A percentile compares a stretch with the other conserved stretches of the same genome.
Evolutionary conservation across 2,113 vertebrate species (phyloP).

Genomic region (Genyomyrus donnyi): DNA sequence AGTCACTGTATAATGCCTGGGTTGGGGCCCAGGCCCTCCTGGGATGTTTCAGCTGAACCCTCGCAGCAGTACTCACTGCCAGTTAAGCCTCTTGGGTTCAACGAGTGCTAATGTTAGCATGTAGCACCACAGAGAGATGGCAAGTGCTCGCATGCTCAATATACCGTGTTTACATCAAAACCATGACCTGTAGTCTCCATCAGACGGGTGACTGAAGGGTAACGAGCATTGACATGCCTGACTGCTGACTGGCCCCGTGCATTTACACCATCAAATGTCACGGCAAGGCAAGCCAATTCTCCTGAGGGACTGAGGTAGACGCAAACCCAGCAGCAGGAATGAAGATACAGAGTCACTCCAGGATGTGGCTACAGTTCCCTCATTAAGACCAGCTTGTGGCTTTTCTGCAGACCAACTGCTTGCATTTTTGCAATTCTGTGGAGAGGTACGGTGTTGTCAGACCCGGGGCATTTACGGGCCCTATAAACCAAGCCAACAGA

Average conservation of each 20-base stretch:
- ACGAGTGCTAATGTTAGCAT: neutral
- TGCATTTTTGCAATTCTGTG: conserved; percentile 62
- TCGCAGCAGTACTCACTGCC: neutral
- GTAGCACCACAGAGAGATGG: neutral
- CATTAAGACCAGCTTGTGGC: conserved; percentile 20
- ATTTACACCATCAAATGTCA: neutral
- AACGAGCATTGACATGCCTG: neutral
- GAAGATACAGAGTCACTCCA: conserved; percentile 2
- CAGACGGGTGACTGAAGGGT: neutral
- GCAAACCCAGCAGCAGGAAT: neutral
- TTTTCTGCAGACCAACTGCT: conserved; percentile 57
- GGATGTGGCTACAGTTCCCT: neutral
- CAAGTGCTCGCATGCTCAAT: neutral
- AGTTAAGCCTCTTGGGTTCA: neutral
- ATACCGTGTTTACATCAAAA: neutral
- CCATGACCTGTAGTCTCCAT: neutral
- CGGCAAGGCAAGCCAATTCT: neutral
- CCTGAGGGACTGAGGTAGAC: neutral
- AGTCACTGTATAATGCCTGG: neutral
- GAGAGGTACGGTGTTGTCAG: conserved; percentile 42
- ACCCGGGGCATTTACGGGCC: conserved; percentile 30
- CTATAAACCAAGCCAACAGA: conserved; percentile 68
- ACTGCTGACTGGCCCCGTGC: neutral
- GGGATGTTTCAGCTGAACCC: neutral
- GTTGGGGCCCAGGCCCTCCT: neutral